phyloP scores from a whole-genome alignment of 2,888 invertebrate species.

The Masnerella sp. region DNA sequence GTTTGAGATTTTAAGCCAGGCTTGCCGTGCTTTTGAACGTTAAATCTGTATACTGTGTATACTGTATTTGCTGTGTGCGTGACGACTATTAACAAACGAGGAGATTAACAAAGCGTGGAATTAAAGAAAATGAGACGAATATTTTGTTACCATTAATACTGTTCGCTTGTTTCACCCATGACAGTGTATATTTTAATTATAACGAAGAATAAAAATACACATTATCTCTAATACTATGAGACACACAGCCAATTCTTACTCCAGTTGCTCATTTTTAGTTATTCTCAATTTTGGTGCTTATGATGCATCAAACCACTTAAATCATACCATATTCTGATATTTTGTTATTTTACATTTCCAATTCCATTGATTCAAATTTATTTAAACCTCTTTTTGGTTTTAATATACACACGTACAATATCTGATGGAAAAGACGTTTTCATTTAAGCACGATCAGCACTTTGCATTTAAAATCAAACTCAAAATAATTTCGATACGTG shows the following conservation, averaged over 20 bases:
- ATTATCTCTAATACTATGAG: constrained; percentile 66
- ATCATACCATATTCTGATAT: too few relatives aligned
- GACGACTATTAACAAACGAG: constrained; percentile 65
- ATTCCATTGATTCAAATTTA: too few relatives aligned
- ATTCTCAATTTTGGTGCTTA: background rate
- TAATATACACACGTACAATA: too few relatives aligned
- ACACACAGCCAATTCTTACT: constrained; percentile 40
- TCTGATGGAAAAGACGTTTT: too few relatives aligned
- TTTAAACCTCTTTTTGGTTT: too few relatives aligned
- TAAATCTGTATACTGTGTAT: constrained; percentile 76
- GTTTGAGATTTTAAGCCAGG: constrained; percentile 68
- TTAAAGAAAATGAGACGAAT: constrained; percentile 74
- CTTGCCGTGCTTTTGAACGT: constrained; percentile 71
- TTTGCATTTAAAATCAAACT: too few relatives aligned
- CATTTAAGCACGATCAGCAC: too few relatives aligned
- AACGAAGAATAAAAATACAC: constrained; percentile 74
- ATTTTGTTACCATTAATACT: constrained; percentile 77
- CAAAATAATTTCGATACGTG: too few relatives aligned
- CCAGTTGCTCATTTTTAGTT: background rate
- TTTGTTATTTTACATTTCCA: too few relatives aligned
- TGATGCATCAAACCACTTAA: too few relatives aligned
- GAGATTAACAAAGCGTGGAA: constrained; percentile 69
- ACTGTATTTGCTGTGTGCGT: constrained; percentile 73
- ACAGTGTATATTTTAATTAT: constrained; percentile 78
- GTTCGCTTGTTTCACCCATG: constrained; percentile 78